These are phyloP conservation scores for Axis porcinus DNA, from an alignment of 2,113 vertebrate species.

Conservation along the genomic window DNA sequence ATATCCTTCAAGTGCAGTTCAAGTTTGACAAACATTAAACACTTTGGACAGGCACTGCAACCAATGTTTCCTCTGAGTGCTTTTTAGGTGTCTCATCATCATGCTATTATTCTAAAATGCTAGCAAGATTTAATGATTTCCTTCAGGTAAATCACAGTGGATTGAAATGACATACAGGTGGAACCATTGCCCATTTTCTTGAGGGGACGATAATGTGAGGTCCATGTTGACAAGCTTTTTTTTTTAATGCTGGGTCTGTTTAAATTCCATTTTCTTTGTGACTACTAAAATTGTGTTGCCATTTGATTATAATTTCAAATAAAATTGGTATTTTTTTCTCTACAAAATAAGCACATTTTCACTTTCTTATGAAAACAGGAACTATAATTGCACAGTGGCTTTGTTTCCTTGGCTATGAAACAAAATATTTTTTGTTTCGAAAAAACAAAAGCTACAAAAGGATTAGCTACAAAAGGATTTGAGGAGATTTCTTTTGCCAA, in stretches of 20 bases:
- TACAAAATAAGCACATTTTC: conserved; percentile 1
- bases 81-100: conserved; percentile 67
- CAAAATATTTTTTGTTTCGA: not conserved
- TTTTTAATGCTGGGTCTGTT: not conserved
- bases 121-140: conserved; percentile 69
- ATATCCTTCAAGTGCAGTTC: conserved; percentile 65
- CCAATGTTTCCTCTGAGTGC: conserved; percentile 60
- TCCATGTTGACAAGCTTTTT: not conserved
- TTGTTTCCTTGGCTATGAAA: conserved; percentile 39
- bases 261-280: not conserved
- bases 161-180: conserved; percentile 42
- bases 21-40: conserved; percentile 72
- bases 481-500: not conserved
- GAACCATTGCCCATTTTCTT: not conserved
- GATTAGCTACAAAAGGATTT: not conserved
- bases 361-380: conserved; percentile 44
- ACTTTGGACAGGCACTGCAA: conserved; percentile 42
- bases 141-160: conserved; percentile 30
- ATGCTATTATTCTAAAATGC: conserved; percentile 50
- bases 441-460: not conserved
- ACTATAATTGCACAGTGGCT: not conserved
- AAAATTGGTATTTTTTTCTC: conserved; percentile 35
- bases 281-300: not conserved
- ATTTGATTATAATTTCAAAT: conserved; percentile 49
- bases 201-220: not conserved